Conservation (phyloP, 2,888 invertebrate species). For the Seira ritae region DNA sequence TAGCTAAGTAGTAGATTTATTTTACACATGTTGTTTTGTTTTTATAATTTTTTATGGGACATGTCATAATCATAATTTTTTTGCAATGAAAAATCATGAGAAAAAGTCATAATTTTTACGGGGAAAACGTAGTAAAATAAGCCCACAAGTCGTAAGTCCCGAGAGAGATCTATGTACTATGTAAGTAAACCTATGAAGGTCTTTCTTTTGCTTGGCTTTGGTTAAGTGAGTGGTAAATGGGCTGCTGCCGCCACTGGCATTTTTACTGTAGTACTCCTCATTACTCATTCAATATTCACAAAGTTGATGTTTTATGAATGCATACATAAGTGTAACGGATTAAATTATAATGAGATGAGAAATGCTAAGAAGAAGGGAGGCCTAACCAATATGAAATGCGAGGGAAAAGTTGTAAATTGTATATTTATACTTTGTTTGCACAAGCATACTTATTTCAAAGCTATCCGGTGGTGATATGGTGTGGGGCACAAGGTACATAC, state of each 20-base stretch:
- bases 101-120: background rate
- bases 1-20: background rate
- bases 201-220: too few species aligned
- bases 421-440: background rate
- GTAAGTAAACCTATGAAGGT: too few species aligned
- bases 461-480: too few species aligned
- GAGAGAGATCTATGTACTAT: too few species aligned
- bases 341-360: constrained; percentile 45
- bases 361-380: background rate
- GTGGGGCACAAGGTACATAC: too few species aligned
- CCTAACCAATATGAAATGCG: too few species aligned
- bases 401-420: constrained; percentile 9
- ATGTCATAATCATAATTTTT: constrained; percentile 44
- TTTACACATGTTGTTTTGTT: constrained; percentile 10
- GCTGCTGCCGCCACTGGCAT: too few species aligned
- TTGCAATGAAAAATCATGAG: constrained; percentile 2
- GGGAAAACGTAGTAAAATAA: too few species aligned
- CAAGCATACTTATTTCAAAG: background rate
- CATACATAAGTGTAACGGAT: constrained; percentile 53
- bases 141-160: too few species aligned
- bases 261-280: too few species aligned
- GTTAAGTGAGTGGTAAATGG: too few species aligned
- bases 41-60: constrained; percentile 9
- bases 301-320: constrained; percentile 31
- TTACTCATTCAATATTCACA: constrained; percentile 13